phyloP scores from a whole-genome alignment of 2,113 vertebrate species.

The Amia ocellicauda region DNA sequence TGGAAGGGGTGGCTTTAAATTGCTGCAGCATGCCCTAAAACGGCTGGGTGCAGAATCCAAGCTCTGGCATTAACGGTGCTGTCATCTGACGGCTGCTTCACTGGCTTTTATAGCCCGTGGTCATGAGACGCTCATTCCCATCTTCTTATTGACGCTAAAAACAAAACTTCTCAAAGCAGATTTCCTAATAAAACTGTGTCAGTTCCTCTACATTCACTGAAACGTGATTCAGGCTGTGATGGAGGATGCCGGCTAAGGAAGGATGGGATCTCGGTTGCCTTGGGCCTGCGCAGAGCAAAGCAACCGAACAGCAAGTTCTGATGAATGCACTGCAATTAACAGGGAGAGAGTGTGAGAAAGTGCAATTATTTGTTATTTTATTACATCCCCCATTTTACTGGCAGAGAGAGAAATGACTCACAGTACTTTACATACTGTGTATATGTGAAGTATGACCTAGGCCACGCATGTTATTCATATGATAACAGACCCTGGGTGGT shows the following conservation, averaged over 20 bases:
- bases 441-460: no score
- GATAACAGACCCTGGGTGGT: no score
- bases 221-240: not conserved
- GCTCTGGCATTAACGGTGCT: not conserved
- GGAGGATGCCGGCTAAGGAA: not conserved
- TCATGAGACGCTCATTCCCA: not conserved
- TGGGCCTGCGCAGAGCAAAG: no score
- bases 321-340: no score
- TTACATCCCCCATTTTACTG: no score
- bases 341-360: no score
- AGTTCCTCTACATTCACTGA: not conserved
- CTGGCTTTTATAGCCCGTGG: not conserved
- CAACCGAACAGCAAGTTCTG: no score
- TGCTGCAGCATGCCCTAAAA: not conserved
- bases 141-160: not conserved
- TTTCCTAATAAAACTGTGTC: not conserved
- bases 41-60: not conserved
- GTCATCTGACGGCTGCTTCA: not conserved
- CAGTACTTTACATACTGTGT: no score
- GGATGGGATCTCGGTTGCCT: no score
- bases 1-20: not conserved
- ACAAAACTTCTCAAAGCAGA: not conserved
- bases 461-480: no score
- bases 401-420: no score
- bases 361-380: no score